Base-by-base conservation (phyloP, 2,113 vertebrate genomes). In the Cricetomys ansorgei region DNA sequence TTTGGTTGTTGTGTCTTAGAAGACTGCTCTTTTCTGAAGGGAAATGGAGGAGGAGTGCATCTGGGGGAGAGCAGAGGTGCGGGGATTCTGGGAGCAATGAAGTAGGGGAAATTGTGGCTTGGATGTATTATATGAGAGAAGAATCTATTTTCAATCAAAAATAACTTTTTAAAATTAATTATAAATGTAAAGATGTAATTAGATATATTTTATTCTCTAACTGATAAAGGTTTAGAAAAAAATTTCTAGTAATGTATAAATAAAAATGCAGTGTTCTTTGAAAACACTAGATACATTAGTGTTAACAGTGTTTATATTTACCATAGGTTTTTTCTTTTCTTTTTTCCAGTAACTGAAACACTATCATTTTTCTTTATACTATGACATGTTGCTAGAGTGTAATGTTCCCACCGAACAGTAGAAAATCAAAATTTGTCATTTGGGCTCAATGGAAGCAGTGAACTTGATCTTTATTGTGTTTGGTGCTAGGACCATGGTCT, bases 361-460 rank as follows among this genome's bases (percentile, higher is more conserved):
- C 43, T 98, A 98, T 98, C 37, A 97, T 98, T 98, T 98, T 97
- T 98, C 97, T 98, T 98, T 98, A 98, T 98, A 98, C 97, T 92
- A 97, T 31, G 57, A 77, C 17, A 95, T 97, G 97, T 97, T 96
- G 88, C 84, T 92, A 98, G 98, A 98, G 98, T 0, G 98, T 98
- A 98, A 98, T 98, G 97, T 98, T 98, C 95, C 98, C 97, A 98
- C 97, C 95, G 95, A 96, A 94, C 89, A 95, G 98, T 98, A 98
- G 48, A 77, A 77, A 48, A n/a, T 12, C 25, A 75, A 23, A 55
- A 7, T 27, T 77, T 55, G 10, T 80, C 64, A 98, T 98, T 98
- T 79, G 17, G 11, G 9, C 50, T n/a, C 17, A 37, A 17, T 34
- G 17, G 10, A 10, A 79, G 9, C 31, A 37, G 34, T 37, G 76